These are phyloP conservation scores for Drosophila malerkotliana DNA, from an alignment of 1,140 invertebrate species.

Conservation along the genomic window DNA sequence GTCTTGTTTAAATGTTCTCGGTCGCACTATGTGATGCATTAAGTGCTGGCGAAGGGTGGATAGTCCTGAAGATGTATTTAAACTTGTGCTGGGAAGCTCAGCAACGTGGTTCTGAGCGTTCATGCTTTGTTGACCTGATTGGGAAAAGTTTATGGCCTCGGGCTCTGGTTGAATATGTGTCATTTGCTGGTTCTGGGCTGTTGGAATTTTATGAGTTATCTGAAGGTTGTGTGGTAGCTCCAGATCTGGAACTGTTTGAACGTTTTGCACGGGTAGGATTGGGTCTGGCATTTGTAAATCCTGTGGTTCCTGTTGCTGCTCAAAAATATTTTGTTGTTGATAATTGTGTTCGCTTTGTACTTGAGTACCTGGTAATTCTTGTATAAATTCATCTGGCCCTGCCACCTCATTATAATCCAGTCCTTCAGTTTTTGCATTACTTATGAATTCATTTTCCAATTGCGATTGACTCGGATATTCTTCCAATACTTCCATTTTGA, in stretches of 20 bases:
- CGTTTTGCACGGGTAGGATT: no score
- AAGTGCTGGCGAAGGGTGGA: conserved; percentile 15
- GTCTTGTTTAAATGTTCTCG: not conserved
- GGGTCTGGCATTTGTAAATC: not conserved
- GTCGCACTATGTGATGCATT: conserved; percentile 36
- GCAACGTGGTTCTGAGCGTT: not conserved
- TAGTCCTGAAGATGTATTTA: not conserved
- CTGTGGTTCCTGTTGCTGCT: not conserved
- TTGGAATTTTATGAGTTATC: no score
- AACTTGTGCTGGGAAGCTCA: not conserved
- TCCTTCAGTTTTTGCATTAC: not conserved
- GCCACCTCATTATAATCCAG: not conserved
- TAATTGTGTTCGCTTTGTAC: not conserved
- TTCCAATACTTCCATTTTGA: conserved; percentile 26
- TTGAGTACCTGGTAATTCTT: not conserved
- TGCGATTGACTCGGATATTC: conserved; percentile 2
- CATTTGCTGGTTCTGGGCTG: not conserved
- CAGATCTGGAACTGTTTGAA: not conserved
- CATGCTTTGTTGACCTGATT: not conserved
- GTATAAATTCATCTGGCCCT: not conserved
- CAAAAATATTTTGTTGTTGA: not conserved
- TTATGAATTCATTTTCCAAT: not conserved
- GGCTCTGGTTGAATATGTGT: not conserved
- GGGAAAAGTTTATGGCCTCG: not conserved
- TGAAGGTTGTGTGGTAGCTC: not conserved